These are phyloP conservation scores for Stylophora pistillata DNA, from an alignment of 64 coral and sea anemone species.

Conservation along the genomic window DNA sequence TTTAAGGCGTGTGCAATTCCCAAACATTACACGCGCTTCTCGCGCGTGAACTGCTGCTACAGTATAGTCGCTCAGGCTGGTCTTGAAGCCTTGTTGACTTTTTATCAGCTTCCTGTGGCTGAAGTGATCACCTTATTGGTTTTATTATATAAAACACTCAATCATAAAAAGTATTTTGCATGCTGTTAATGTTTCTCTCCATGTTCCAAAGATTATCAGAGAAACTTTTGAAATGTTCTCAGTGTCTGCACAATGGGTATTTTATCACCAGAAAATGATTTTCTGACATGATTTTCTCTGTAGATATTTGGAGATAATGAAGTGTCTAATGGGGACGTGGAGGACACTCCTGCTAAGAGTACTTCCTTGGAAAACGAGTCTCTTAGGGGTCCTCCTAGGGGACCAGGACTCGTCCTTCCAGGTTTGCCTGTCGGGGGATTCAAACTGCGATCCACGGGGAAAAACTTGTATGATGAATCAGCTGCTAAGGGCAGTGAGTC, in stretches of 20 bases:
- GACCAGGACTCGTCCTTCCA: slow-evolving; percentile 71
- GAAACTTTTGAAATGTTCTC: too few species aligned
- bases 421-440: slow-evolving; percentile 79
- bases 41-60: too few species aligned
- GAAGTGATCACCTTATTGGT: too few species aligned
- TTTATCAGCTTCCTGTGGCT: too few species aligned
- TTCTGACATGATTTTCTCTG: background rate
- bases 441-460: slow-evolving; percentile 79
- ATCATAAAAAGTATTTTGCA: too few species aligned
- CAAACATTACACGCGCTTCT: too few species aligned
- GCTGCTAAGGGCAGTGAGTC: slow-evolving; percentile 7
- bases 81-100: too few species aligned
- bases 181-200: too few species aligned
- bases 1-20: too few species aligned
- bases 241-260: background rate
- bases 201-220: too few species aligned
- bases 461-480: slow-evolving; percentile 65
- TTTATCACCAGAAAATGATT: background rate
- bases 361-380: background rate
- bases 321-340: slow-evolving; percentile 44
- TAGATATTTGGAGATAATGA: slow-evolving; percentile 46
- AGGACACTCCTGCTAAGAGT: slow-evolving; percentile 15
- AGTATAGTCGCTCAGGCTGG: too few species aligned
- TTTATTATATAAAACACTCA: too few species aligned
- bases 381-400: slow-evolving; percentile 13